A percentile compares a stretch with the other conserved stretches of the same genome.
These are phyloP conservation scores for Adelosebastes latens DNA, from an alignment of 2,797 vertebrate genomes.

Conservation along the genomic window DNA sequence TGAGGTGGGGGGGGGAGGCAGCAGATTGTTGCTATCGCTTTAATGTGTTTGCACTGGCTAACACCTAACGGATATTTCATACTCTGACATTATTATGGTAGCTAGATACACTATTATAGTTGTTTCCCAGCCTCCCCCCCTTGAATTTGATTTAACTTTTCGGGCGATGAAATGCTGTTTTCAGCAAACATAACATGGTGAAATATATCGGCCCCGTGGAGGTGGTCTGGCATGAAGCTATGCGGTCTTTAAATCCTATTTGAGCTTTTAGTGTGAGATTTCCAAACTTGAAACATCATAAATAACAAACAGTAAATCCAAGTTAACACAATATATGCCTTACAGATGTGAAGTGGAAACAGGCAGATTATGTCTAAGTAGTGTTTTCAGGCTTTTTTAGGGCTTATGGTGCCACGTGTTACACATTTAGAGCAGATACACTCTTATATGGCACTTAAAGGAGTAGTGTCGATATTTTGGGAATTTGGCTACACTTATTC, in stretches of 20 bases:
- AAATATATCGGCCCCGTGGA: slow-evolving; percentile 36
- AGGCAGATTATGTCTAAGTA: not conserved
- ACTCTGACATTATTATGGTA: slow-evolving; percentile 53
- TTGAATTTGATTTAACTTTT: slow-evolving; percentile 41
- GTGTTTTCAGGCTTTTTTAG: not conserved
- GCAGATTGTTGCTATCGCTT: slow-evolving; percentile 11
- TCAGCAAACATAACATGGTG: slow-evolving; percentile 40
- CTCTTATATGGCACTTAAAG: not conserved
- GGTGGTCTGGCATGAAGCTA: slow-evolving; percentile 43
- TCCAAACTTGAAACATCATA: slow-evolving; percentile 48
- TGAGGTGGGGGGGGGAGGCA: not conserved
- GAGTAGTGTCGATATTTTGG: not conserved
- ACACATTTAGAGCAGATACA: not conserved
- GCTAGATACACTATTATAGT: slow-evolving; percentile 15
- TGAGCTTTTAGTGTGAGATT: slow-evolving; percentile 34
- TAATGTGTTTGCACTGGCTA: slow-evolving; percentile 48
- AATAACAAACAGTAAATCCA: slow-evolving; percentile 39
- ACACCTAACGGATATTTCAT: slow-evolving; percentile 29
- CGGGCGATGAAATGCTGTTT: slow-evolving; percentile 36
- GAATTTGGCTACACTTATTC: not conserved
- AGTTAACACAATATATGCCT: slow-evolving; percentile 16
- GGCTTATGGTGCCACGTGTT: not conserved
- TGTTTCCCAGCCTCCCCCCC: slow-evolving; percentile 45
- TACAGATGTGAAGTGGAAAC: slow-evolving; percentile 39
- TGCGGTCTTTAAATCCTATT: slow-evolving; percentile 46